These are phyloP conservation scores for Ophioninae sp. DNA, from an alignment of 2,888 invertebrate species.

Conservation along the genomic window DNA sequence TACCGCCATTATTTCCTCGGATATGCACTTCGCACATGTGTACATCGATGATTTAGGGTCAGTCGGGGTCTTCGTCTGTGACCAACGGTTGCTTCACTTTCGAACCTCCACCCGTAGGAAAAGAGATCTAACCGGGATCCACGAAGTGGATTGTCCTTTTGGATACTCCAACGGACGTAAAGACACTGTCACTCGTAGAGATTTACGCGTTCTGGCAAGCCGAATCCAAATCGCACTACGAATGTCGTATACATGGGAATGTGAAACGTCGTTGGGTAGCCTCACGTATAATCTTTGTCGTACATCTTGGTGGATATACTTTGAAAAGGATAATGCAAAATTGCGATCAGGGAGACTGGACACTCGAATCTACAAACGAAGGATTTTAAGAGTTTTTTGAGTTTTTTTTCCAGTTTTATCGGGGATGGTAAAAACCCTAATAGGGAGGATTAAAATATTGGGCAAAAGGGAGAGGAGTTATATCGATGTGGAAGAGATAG, in stretches of 20 bases:
- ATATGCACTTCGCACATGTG: conserved; percentile 5
- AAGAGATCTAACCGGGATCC: background rate
- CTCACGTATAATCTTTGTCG: too few relatives aligned
- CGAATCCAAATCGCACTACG: background rate
- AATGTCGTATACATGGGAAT: background rate
- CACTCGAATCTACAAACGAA: too few relatives aligned
- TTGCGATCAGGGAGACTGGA: too few relatives aligned
- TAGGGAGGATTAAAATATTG: too few relatives aligned
- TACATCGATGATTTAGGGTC: conserved; percentile 1
- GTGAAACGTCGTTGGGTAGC: too few relatives aligned
- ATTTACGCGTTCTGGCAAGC: conserved; percentile 25
- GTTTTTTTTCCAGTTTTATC: too few relatives aligned
- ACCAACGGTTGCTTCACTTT: background rate
- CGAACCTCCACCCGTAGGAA: background rate
- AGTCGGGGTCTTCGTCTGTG: background rate
- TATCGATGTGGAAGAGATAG: too few relatives aligned
- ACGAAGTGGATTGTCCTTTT: conserved; percentile 31
- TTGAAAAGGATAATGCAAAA: too few relatives aligned
- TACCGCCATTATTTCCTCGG: conserved; percentile 38
- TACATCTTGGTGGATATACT: too few relatives aligned
- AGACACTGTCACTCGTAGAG: background rate
- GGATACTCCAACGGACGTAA: conserved; percentile 1
- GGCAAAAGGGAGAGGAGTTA: too few relatives aligned
- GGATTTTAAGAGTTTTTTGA: too few relatives aligned
- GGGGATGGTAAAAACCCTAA: too few relatives aligned